Evolutionary conservation across 2,888 invertebrate genomes (phyloP), one percentile per base, ranked within the genome.

Genomic region (Spodoptera picta): DNA sequence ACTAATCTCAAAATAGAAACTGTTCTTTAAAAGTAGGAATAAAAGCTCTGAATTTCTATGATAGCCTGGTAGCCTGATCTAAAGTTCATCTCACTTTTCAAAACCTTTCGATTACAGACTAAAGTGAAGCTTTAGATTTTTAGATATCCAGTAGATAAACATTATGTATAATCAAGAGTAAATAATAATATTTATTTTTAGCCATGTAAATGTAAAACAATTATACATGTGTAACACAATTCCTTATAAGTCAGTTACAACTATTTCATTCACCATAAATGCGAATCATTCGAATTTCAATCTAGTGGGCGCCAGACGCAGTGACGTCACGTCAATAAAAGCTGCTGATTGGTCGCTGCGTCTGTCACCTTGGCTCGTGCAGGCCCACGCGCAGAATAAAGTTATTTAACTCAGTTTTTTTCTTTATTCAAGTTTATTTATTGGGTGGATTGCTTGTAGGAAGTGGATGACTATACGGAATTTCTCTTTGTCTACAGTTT

Each of bases 331-430:
- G 23, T 24, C 1, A 45, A 68, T 59, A 45, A 42, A 24, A 51
- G 11, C 27, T 23, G 41, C 54, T 66, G 69, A 82, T 80, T 82
- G 80, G 81, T 49, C 47, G 43, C 19, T 54, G 23, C 19, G 24
- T 36, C 42, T 73, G 78, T 80, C 72, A 76, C 81, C 82, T 83
- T 81, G 77, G 66, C 65, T 70, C 60, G 67, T 63, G 73, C 47
- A 45, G 73, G 79, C 83, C 83, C 76, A 83, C 83, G 82, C 82
- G 73, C 73, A 63, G 66, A 47, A 60, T 73, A 65, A 50, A 59
- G 65, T 66, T 73, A 71, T 71, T 75, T 77, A 73, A 49, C 46
- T 64, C 42, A 48, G 57, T 61, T 79, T 81, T 78, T 77, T 65
- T 62, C 63, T 52, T 57, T 65, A 60, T 70, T 56, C 56, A 47